Conservation (phyloP, 2,888 invertebrate species). For the Acrobasis repandana region DNA sequence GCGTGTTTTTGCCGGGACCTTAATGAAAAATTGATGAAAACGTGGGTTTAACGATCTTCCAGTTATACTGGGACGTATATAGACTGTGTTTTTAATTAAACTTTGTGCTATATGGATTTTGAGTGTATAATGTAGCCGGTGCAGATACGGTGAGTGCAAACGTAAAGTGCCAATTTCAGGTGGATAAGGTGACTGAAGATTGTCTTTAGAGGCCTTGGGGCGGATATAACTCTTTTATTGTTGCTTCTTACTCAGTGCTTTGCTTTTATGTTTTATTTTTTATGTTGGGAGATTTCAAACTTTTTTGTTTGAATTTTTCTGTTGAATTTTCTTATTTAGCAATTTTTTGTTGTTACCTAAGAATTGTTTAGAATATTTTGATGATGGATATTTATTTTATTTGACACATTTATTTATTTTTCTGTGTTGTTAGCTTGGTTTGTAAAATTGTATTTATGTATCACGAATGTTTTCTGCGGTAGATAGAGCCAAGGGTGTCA, state of each 20-base stretch:
- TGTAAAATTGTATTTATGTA: no score
- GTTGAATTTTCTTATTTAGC: background rate
- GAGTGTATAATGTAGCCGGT: slow-evolving; percentile 52
- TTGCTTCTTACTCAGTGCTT: slow-evolving; percentile 2
- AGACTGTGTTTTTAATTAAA: slow-evolving; percentile 52
- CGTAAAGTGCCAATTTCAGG: slow-evolving; percentile 59
- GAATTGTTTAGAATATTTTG: no score
- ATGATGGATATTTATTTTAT: background rate
- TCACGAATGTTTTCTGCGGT: no score
- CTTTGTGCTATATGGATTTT: slow-evolving; percentile 54
- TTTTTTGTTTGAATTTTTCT: slow-evolving; percentile 11
- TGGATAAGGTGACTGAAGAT: slow-evolving; percentile 47
- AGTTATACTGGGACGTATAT: slow-evolving; percentile 35
- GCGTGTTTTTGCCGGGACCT: slow-evolving; percentile 67
- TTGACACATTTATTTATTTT: background rate
- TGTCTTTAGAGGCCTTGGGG: slow-evolving; percentile 20
- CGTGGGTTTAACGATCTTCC: slow-evolving; percentile 49
- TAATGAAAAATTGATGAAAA: slow-evolving; percentile 71
- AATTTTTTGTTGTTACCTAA: background rate
- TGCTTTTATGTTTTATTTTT: slow-evolving; percentile 5
- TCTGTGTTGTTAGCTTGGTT: background rate
- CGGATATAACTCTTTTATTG: slow-evolving; percentile 23
- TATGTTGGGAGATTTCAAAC: background rate
- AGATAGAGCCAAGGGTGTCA: no score
- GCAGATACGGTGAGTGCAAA: slow-evolving; percentile 59